Conservation (phyloP, 2,797 vertebrate genomes). For the Gephyroberyx darwinii region DNA sequence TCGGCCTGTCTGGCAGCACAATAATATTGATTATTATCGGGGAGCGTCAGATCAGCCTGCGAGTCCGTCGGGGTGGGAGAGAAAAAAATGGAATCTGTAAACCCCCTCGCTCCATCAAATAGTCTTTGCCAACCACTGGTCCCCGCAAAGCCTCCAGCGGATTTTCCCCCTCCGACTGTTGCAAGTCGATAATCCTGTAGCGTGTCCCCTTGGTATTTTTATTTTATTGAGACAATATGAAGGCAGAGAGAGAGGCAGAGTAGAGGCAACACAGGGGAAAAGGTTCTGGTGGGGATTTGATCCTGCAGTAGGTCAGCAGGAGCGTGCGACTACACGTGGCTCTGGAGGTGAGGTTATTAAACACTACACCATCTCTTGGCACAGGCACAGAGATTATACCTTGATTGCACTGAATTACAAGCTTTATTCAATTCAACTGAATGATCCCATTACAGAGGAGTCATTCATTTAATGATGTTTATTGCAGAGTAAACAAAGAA, state of each 20-base stretch:
- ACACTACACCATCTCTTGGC: constrained; percentile 15
- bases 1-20: neutral
- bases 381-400: constrained; percentile 14
- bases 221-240: no score
- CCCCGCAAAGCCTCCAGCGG: no score
- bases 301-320: no score
- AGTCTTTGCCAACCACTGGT: no score
- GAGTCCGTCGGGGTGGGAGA: neutral
- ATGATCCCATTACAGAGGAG: constrained; percentile 41
- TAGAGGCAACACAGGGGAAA: no score
- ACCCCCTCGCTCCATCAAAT: no score
- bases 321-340: no score
- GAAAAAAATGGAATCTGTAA: neutral
- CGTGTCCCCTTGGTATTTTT: no score
- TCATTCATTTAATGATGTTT: constrained; percentile 42
- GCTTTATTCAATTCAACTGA: constrained; percentile 38
- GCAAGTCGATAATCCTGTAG: no score
- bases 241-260: no score
- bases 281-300: no score
- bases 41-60: neutral
- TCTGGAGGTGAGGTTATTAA: neutral
- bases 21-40: neutral
- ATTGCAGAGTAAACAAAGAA: constrained; percentile 45
- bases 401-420: constrained; percentile 40
- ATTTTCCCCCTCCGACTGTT: no score